phyloP scores from a whole-genome alignment of 2,797 vertebrate species.

The Phylloscopus collybita region DNA sequence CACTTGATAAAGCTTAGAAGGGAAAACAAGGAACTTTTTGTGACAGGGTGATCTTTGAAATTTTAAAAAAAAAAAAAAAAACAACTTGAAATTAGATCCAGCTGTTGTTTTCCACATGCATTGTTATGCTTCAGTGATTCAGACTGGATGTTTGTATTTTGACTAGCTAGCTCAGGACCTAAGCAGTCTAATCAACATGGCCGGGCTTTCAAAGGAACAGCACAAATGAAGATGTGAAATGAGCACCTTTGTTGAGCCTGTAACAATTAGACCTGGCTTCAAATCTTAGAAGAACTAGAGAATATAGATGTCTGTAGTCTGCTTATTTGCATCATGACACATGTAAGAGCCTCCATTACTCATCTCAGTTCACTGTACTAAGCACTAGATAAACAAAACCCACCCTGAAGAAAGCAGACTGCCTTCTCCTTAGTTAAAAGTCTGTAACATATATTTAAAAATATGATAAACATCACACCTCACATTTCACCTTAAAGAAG shows the following conservation, averaged over 20 bases:
- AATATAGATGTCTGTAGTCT: neutral
- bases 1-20: neutral
- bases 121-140: neutral
- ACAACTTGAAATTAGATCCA: neutral
- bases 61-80: neutral
- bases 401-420: conserved; percentile 1
- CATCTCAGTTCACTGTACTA: neutral
- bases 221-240: conserved; percentile 3
- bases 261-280: conserved; percentile 16
- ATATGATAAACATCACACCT: neutral
- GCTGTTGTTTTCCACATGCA: neutral
- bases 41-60: neutral
- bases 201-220: conserved; percentile 23
- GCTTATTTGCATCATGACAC: conserved; percentile 53
- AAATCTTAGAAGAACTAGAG: neutral
- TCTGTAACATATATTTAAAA: neutral
- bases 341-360: neutral
- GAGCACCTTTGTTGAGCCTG: neutral
- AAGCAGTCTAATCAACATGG: neutral
- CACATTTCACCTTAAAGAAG: neutral
- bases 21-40: neutral
- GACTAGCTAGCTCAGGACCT: neutral
- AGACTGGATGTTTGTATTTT: conserved; percentile 42
- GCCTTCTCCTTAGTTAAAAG: neutral
- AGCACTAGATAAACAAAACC: conserved; percentile 11